Evolutionary conservation across 2,797 vertebrate genomes (phyloP).

Genomic region (Pseudopleuronectes americanus): DNA sequence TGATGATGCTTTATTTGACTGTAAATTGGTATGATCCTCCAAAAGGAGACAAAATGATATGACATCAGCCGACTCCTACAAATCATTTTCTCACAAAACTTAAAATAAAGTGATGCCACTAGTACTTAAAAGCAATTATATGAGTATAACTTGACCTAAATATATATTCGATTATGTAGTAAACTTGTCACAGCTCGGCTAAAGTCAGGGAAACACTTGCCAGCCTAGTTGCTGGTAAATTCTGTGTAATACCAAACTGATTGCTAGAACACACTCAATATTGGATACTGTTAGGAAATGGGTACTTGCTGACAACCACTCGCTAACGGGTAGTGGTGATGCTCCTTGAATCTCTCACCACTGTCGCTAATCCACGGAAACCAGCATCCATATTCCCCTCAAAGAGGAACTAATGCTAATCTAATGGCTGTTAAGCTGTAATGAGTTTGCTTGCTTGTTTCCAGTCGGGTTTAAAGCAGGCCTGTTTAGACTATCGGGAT

Average conservation of each 20-base stretch:
- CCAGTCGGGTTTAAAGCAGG: slow-evolving; percentile 70
- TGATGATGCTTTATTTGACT: neutral
- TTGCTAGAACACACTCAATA: neutral
- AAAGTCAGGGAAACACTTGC: neutral
- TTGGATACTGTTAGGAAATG: neutral
- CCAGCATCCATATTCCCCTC: slow-evolving; percentile 66
- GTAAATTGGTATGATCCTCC: too few relatives aligned
- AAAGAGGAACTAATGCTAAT: slow-evolving; percentile 80
- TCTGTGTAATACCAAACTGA: slow-evolving; percentile 3
- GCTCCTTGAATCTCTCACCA: slow-evolving; percentile 41
- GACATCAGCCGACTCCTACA: too few relatives aligned
- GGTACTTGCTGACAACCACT: slow-evolving; percentile 36
- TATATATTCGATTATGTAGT: too few relatives aligned
- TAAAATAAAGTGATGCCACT: too few relatives aligned
- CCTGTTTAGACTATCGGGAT: slow-evolving; percentile 76
- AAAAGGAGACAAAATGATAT: too few relatives aligned
- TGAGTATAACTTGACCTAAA: too few relatives aligned
- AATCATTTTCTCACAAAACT: too few relatives aligned
- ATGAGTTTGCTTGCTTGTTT: slow-evolving; percentile 76
- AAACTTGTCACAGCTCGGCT: too few relatives aligned
- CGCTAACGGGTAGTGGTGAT: slow-evolving; percentile 46
- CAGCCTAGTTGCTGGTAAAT: slow-evolving; percentile 4
- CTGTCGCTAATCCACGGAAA: slow-evolving; percentile 67
- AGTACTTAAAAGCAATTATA: too few relatives aligned
- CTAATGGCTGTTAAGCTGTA: slow-evolving; percentile 79